Evolutionary conservation across 2,797 vertebrate species (phyloP), one percentile per base, ranked within the genome.

Genomic region (Thaleichthys pacificus): DNA sequence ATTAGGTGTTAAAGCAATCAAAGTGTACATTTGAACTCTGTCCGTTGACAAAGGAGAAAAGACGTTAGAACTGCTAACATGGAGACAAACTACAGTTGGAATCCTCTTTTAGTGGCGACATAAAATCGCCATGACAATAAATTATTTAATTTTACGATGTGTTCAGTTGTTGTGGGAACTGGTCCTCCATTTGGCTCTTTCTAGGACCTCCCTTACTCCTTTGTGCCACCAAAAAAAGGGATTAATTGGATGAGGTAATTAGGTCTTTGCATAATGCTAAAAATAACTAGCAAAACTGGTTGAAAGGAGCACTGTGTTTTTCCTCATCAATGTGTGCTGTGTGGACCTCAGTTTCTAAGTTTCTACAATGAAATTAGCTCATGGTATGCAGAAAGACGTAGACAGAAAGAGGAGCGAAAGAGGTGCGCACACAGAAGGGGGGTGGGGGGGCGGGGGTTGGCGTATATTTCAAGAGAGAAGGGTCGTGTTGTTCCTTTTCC

Each of bases 111-210:
- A 76, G 51, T 66, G 57, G 72, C 71, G 72, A 78, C 71, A 80
- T 82, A 74, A 82, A 82, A 75, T 78, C 68, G 72, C 68, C 73
- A 63, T 85, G 67, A 68, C 61, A 64, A 76, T 88, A 78, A 88
- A 89, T 88, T 68, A 77, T 65, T 62, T 60, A 5, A 75, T 80
- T 88, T 90, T 87, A 89, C 80, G 76, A 85, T 1, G 57, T 66
- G 54, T 61, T 3, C 7, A 15, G 77, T 82, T 80, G 73, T 77
- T 57, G 71, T 78, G 75, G 78, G 74, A 79, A 83, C 73, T n/a
- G 51, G 21, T 30, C 28, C 19, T 6, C 47, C 5, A 2, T 32
- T 24, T 56, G 9, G 51, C 17, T 11, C 21, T 22, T 24, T 49
- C 17, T 49, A 47, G 17, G 26, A 72, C n/a, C 49, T 22, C 38